A percentile compares a stretch with the other conserved stretches of the same genome.
Conservation (phyloP, 2,888 invertebrate species). For the Trachelus iudaicus region DNA sequence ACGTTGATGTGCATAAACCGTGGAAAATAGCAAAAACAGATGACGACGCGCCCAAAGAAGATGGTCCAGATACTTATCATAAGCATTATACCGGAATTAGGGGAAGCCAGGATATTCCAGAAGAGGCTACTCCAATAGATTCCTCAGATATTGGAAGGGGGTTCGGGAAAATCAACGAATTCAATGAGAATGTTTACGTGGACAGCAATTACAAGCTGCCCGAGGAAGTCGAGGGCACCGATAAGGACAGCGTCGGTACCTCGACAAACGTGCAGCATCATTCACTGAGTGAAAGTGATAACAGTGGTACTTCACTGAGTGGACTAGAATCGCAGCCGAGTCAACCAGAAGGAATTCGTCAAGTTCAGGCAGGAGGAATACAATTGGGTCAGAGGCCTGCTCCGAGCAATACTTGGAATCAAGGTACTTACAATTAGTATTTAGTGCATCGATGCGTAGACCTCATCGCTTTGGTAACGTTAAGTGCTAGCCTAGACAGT, state of each 20-base stretch:
- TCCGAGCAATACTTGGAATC: constrained; percentile 25
- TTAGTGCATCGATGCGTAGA: background rate
- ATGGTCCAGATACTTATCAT: background rate
- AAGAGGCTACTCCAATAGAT: background rate
- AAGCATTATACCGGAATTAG: background rate
- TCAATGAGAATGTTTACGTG: constrained; percentile 27
- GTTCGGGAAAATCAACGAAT: background rate
- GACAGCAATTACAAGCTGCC: constrained; percentile 16
- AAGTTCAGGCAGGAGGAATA: background rate
- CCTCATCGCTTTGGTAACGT: background rate
- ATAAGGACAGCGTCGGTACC: background rate
- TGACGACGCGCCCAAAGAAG: background rate
- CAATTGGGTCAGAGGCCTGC: background rate
- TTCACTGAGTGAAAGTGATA: background rate
- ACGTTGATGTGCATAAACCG: background rate
- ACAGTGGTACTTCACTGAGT: background rate
- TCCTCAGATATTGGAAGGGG: background rate
- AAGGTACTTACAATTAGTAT: constrained; percentile 33
- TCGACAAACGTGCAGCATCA: background rate
- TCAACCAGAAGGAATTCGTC: too few species aligned
- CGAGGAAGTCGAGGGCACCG: constrained; percentile 2
- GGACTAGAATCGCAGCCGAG: too few species aligned
- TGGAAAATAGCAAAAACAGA: background rate
- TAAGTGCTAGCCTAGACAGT: background rate
- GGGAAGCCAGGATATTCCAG: background rate